Conservation (phyloP, 2,113 vertebrate species). For the Ursus arctos region DNA sequence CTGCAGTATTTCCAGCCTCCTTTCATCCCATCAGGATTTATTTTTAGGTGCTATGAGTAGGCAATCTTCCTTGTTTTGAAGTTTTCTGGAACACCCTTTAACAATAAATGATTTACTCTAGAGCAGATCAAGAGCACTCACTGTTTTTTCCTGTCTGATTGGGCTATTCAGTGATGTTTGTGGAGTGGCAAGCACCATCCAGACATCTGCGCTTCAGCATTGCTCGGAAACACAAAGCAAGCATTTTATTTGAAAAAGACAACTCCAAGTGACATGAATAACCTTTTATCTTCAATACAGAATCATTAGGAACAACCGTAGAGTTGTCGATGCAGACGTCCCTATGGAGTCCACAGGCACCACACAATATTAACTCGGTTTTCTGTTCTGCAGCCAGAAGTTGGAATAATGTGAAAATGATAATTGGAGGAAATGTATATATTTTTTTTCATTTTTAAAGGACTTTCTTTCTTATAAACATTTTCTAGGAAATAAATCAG, state of each 20-base stretch:
- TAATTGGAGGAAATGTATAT: slow-evolving; percentile 64
- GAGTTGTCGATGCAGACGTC: slow-evolving; percentile 20
- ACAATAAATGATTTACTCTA: slow-evolving; percentile 79
- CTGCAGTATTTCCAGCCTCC: neutral
- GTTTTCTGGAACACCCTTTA: slow-evolving; percentile 73
- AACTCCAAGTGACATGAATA: slow-evolving; percentile 79
- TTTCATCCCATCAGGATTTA: slow-evolving; percentile 56
- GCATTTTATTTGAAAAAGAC: slow-evolving; percentile 85
- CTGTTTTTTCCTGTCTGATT: slow-evolving; percentile 78
- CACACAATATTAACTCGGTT: slow-evolving; percentile 19
- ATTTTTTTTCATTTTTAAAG: slow-evolving; percentile 28
- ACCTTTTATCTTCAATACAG: slow-evolving; percentile 75
- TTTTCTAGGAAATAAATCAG: slow-evolving; percentile 85
- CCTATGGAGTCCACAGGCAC: neutral
- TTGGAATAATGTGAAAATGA: slow-evolving; percentile 62
- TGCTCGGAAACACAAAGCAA: slow-evolving; percentile 76
- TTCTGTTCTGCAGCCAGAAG: slow-evolving; percentile 8
- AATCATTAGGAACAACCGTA: slow-evolving; percentile 53
- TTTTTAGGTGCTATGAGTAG: slow-evolving; percentile 54
- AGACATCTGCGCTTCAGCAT: slow-evolving; percentile 77
- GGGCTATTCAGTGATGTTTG: slow-evolving; percentile 81
- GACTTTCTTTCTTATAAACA: slow-evolving; percentile 75
- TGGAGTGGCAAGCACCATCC: slow-evolving; percentile 70
- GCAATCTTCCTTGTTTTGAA: slow-evolving; percentile 59
- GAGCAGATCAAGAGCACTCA: slow-evolving; percentile 78